Percentiles rank a stretch among this genome's conserved stretches.
Conservation (phyloP, 2,113 vertebrate genomes). For the Bungarus multicinctus region DNA sequence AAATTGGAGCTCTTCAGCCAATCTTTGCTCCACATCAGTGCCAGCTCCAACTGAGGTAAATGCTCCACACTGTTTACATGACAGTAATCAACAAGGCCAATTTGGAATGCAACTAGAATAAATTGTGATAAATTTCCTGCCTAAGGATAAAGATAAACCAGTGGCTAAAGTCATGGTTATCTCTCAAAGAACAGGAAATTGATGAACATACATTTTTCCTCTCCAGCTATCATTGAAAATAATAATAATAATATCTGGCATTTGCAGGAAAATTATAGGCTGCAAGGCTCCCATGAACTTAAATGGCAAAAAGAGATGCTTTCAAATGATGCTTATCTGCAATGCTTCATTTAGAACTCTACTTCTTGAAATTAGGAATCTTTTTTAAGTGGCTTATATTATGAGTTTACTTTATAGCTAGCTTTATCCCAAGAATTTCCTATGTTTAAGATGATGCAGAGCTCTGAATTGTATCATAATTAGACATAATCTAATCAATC, state of each 20-base stretch:
- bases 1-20: conserved; percentile 67
- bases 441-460: not conserved
- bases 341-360: conserved; percentile 51
- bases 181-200: conserved; percentile 67
- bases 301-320: conserved; percentile 64
- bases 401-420: not conserved
- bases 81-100: conserved; percentile 80
- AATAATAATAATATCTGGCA: conserved; percentile 45
- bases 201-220: conserved; percentile 66
- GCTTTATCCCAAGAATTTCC: conserved; percentile 16
- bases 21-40: conserved; percentile 64
- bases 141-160: conserved; percentile 75
- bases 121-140: conserved; percentile 83
- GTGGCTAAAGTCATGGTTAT: conserved; percentile 69
- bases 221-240: conserved; percentile 56
- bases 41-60: conserved; percentile 60
- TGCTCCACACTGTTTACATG: conserved; percentile 79
- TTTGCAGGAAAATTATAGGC: conserved; percentile 63
- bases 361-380: conserved; percentile 25
- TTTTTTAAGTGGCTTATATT: not conserved
- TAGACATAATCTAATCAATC: not conserved
- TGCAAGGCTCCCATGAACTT: conserved; percentile 67
- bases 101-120: conserved; percentile 79
- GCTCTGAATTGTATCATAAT: not conserved
- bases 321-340: conserved; percentile 47